Base-by-base conservation (phyloP, 2,797 vertebrate species). In the Fratercula arctica region DNA sequence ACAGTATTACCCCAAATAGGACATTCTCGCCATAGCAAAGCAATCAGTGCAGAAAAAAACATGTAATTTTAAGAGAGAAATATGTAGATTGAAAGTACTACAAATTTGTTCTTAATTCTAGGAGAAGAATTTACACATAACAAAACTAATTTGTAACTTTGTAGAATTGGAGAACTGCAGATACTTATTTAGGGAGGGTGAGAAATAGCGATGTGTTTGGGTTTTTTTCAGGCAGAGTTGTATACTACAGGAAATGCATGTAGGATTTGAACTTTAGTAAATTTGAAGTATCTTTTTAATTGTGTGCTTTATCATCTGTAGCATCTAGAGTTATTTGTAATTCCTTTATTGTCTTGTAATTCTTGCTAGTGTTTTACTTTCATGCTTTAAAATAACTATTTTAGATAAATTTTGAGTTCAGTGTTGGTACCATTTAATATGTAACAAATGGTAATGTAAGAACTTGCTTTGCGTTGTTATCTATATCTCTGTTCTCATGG, bases 11-110 rank as follows among this genome's bases (percentile, higher is more conserved):
- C 28, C 15, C 67, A 94, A 7, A 64, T 61, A 59, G 31, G 16
- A 31, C 90, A 48, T 69, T 92, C n/a, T 82, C 64, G 83, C 54
- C 31, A 12, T 79, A 92, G 88, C 56, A 94, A 97, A 95, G 46
- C 68, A 63, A 43, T 77, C 26, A 3, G 11, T 24, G 26, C 57
- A 84, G 74, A 57, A 77, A 89, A 60, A 63, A 37, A 1, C 3
- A 5, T 46, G 74, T 72, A 6, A 25, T 92, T 93, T 72, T 75
- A 59, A 92, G 67, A 85, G 19, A 50, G 41, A 88, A 57, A 23
- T 85, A 4, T 77, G 3, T 70, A 84, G 83, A 72, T 81, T 92
- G 23, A 93, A 90, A 94, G 90, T 50, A 53, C 46, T 88, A 74
- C 29, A 70, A 37, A 73, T 91, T 61, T 23, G 6, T 63, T 93